These are phyloP conservation scores for Psococerastis gibbosa DNA, from an alignment of 2,888 invertebrate genomes.

Conservation along the genomic window DNA sequence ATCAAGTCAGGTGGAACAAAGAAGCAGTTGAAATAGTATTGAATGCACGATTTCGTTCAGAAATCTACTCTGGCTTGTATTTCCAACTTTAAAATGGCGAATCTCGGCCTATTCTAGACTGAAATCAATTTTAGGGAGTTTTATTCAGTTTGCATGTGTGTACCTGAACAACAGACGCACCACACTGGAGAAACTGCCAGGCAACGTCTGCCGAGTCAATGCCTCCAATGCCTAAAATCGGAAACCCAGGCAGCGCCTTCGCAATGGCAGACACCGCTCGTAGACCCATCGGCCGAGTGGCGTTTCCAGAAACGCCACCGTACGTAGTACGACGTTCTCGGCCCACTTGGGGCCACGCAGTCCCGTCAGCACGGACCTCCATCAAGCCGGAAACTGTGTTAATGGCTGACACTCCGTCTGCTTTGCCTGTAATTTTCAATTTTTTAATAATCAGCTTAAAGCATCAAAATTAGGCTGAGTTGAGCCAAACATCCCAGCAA, in stretches of 20 bases:
- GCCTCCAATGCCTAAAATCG: constrained; percentile 91
- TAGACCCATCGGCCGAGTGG: constrained; percentile 85
- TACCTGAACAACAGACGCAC: constrained; percentile 82
- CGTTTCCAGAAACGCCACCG: constrained; percentile 86
- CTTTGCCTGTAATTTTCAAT: constrained; percentile 42
- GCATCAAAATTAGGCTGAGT: no score
- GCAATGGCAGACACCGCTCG: constrained; percentile 80
- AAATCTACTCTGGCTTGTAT: no score
- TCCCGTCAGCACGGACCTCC: constrained; percentile 59
- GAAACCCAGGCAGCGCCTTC: constrained; percentile 64
- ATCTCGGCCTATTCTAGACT: no score
- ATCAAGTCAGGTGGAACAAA: no score
- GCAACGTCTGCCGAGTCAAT: constrained; percentile 92
- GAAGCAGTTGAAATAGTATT: no score
- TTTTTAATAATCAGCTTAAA: not conserved
- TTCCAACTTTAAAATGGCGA: no score
- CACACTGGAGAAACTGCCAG: constrained; percentile 85
- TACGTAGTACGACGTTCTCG: constrained; percentile 66
- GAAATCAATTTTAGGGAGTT: no score
- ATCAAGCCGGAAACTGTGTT: constrained; percentile 94
- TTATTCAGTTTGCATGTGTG: constrained; percentile 9
- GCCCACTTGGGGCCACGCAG: constrained; percentile 88
- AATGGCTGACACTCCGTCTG: constrained; percentile 90
- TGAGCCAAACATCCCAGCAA: no score
- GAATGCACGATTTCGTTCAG: no score